Conservation (phyloP, 2,888 invertebrate species). For the Sinelater perroti region DNA sequence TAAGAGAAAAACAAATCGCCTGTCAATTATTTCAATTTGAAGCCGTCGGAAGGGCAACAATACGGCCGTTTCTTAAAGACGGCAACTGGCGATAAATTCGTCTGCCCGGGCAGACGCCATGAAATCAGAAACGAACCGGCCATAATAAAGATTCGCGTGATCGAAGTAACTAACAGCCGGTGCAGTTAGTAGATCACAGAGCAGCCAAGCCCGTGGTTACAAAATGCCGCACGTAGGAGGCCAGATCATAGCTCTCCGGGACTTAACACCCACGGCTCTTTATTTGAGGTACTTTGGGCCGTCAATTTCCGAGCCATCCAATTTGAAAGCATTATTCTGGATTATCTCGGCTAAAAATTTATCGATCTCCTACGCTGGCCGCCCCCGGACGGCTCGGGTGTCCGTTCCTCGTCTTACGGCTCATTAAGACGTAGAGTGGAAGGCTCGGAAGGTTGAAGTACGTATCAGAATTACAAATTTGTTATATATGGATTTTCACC, state of each 20-base stretch:
- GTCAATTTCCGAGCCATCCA: conserved; percentile 29
- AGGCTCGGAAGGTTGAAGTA: no score
- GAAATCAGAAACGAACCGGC: conserved; percentile 28
- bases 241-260: conserved; percentile 39
- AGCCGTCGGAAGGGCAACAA: no score
- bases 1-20: no score
- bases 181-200: conserved; percentile 37
- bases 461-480: no score
- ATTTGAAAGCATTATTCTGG: conserved; percentile 24
- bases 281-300: conserved; percentile 30
- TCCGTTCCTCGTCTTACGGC: no score
- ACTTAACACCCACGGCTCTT: conserved; percentile 41
- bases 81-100: no score
- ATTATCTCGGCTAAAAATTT: conserved; percentile 9
- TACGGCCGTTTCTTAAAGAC: no score
- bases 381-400: neutral
- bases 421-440: no score
- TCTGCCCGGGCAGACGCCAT: conserved; percentile 7
- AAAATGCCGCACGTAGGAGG: conserved; percentile 41
- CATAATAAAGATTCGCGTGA: conserved; percentile 35
- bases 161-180: conserved; percentile 34
- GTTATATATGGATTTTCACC: no score
- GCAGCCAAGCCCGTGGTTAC: conserved; percentile 43
- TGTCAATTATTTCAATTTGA: no score
- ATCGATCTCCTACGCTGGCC: neutral